These are phyloP conservation scores for Diplolepis rosae DNA, from an alignment of 2,888 invertebrate species.

Conservation along the genomic window DNA sequence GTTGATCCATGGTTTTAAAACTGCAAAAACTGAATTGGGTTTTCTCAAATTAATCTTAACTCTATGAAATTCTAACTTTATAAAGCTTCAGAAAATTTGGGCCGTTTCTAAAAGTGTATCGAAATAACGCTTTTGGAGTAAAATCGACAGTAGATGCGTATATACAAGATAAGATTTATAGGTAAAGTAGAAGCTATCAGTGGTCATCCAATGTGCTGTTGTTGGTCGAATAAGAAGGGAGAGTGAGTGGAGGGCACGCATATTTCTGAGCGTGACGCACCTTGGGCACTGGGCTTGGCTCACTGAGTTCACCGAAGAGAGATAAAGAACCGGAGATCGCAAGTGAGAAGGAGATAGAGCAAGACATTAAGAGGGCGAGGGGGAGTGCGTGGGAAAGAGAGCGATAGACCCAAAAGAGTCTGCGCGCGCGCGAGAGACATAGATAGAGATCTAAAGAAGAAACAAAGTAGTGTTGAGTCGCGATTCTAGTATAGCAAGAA, in stretches of 20 bases:
- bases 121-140: not conserved
- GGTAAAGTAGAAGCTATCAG: conserved; percentile 10
- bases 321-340: conserved; percentile 32
- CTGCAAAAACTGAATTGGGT: too few species aligned
- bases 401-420: not conserved
- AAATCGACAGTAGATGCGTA: not conserved
- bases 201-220: conserved; percentile 21
- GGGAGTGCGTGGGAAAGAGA: not conserved
- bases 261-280: conserved; percentile 67
- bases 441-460: not conserved
- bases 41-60: too few species aligned
- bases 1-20: too few species aligned
- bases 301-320: conserved; percentile 33
- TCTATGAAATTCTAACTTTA: too few species aligned
- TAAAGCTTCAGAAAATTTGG: too few species aligned
- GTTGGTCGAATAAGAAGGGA: conserved; percentile 13
- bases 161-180: not conserved
- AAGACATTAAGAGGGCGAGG: not conserved
- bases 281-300: conserved; percentile 63
- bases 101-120: too few species aligned
- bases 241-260: conserved; percentile 47
- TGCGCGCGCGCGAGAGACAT: too few species aligned
- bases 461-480: conserved; percentile 30
- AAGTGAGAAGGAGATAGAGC: conserved; percentile 27
- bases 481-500: not conserved